A percentile compares a stretch with the other conserved stretches of the same genome.
These are phyloP conservation scores for Acrossocheilus fasciatus DNA, from an alignment of 2,797 vertebrate species.

Conservation along the genomic window DNA sequence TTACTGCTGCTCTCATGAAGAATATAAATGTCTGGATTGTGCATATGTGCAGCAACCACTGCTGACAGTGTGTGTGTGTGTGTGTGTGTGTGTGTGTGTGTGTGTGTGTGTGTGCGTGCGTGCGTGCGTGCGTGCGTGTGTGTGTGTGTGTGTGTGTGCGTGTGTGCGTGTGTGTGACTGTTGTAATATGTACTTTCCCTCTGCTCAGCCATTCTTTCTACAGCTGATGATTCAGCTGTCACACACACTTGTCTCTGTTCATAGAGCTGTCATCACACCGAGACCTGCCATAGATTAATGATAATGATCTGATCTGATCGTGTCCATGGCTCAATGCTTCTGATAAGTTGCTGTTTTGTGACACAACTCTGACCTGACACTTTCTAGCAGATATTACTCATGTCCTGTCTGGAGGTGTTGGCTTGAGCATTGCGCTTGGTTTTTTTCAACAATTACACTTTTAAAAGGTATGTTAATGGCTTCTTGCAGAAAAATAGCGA, in stretches of 20 bases:
- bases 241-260: slow-evolving; percentile 72
- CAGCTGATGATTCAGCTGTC: slow-evolving; percentile 81
- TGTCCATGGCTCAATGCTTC: neutral
- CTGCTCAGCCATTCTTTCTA: slow-evolving; percentile 75
- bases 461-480: neutral
- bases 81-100: too few relatives aligned
- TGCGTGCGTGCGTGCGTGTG: neutral
- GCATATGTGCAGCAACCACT: slow-evolving; percentile 31
- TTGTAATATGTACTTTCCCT: slow-evolving; percentile 74
- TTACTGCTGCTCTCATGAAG: neutral
- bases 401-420: neutral
- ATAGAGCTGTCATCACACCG: slow-evolving; percentile 69
- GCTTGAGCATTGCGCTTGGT: neutral
- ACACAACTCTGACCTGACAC: neutral
- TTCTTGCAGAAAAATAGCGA: neutral
- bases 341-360: neutral
- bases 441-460: neutral
- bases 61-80: slow-evolving; percentile 5
- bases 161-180: slow-evolving; percentile 43
- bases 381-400: slow-evolving; percentile 5
- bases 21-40: slow-evolving; percentile 54
- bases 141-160: neutral
- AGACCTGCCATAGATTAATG: slow-evolving; percentile 54
- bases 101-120: slow-evolving; percentile 28
- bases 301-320: slow-evolving; percentile 70